Conservation (phyloP, 2,797 vertebrate species). For the Enoplosus armatus region DNA sequence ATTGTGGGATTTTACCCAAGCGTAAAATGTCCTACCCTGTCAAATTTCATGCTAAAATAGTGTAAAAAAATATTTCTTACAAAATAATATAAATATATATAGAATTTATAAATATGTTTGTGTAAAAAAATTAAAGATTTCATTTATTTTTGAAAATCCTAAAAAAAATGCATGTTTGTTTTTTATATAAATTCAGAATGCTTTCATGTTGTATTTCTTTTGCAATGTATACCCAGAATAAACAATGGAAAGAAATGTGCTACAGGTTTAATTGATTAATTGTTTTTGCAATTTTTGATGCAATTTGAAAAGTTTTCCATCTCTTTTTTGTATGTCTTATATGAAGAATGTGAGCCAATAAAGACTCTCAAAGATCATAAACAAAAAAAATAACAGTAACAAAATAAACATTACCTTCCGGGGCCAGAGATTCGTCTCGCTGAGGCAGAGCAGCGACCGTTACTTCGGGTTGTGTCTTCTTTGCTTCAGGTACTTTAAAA, state of each 20-base stretch:
- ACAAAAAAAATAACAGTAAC: slow-evolving; percentile 8
- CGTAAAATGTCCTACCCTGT: neutral
- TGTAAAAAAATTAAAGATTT: no score
- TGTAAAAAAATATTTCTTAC: neutral
- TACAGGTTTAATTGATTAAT: neutral
- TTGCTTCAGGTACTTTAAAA: slow-evolving; percentile 81
- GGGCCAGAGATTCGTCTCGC: slow-evolving; percentile 47
- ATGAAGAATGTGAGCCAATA: slow-evolving; percentile 23
- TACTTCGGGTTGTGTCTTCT: slow-evolving; percentile 57
- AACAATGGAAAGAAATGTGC: neutral
- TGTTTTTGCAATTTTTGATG: neutral
- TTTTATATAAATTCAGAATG: no score
- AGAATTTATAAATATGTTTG: neutral
- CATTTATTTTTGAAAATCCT: no score
- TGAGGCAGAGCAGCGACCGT: neutral
- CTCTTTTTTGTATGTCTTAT: neutral
- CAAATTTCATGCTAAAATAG: neutral
- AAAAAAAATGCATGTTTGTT: neutral
- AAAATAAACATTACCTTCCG: slow-evolving; percentile 75
- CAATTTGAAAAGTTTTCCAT: neutral
- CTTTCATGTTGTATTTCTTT: no score
- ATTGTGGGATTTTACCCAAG: neutral
- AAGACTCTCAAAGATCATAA: slow-evolving; percentile 40
- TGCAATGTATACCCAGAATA: no score
- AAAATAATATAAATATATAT: no score